A percentile compares a stretch with the other conserved stretches of the same genome.
These are phyloP conservation scores for Maccullochella peelii DNA, from an alignment of 2,113 vertebrate species.

Conservation along the genomic window DNA sequence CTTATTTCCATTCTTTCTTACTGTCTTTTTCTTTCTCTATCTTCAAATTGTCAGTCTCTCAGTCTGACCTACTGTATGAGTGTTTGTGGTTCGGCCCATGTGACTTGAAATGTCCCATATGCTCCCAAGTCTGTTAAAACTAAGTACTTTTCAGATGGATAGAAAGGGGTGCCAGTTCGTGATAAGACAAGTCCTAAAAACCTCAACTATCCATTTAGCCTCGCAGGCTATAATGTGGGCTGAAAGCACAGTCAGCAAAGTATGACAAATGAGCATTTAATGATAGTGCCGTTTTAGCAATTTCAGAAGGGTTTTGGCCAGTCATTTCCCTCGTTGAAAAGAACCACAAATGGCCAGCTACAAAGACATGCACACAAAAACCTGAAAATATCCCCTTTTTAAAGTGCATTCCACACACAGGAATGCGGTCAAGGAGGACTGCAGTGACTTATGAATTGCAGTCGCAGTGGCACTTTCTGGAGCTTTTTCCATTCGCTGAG, in stretches of 20 bases:
- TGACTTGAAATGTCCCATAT: neutral
- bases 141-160: slow-evolving; percentile 5
- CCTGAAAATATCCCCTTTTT: slow-evolving; percentile 47
- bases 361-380: slow-evolving; percentile 46
- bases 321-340: slow-evolving; percentile 29
- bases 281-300: slow-evolving; percentile 53
- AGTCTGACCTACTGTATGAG: neutral
- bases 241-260: slow-evolving; percentile 41
- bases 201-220: slow-evolving; percentile 35
- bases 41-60: neutral
- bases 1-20: neutral
- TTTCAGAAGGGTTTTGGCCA: slow-evolving; percentile 28
- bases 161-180: slow-evolving; percentile 12
- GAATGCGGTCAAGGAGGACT: slow-evolving; percentile 30
- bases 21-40: neutral
- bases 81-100: slow-evolving; percentile 14
- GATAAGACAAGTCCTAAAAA: slow-evolving; percentile 35
- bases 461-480: slow-evolving; percentile 16
- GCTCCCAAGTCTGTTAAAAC: neutral
- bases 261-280: slow-evolving; percentile 69
- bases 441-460: slow-evolving; percentile 19
- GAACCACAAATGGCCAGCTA: slow-evolving; percentile 46
- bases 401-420: slow-evolving; percentile 38
- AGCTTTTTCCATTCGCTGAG: slow-evolving; percentile 14
- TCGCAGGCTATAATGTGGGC: slow-evolving; percentile 7